Evolutionary conservation across 2,113 vertebrate genomes (phyloP), one percentile per base, ranked within the genome.

Genomic region (Equus quagga): DNA sequence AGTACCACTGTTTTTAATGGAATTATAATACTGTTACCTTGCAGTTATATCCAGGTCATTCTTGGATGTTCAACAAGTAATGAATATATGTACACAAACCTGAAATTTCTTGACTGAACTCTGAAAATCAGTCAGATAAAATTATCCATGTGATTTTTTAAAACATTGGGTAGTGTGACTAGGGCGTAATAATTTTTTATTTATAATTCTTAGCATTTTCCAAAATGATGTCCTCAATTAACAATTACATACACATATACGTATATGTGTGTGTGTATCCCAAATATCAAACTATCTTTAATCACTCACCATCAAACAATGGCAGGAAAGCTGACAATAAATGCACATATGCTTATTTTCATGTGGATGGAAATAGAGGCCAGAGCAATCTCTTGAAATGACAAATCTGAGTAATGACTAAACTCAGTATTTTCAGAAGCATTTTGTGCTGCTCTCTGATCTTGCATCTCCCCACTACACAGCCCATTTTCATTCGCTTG

Each of bases 1-100:
- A 97, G 60, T 84, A 67, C 36, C 70, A 96, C 72, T 95, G 78
- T 96, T 97, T 96, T 92, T 92, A 98, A 95, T 97, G 54, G 49
- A 95, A 97, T 96, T 96, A 78, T 76, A 94, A 96, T 94, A 84
- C 79, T 87, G 17, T 94, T 96, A 90, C 62, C 51, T 88, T 92
- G 65, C 83, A 97, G 91, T 94, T 97, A 97, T 69, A 84, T 19
- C 21, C 51, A 91, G 91, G 94, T 95, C 97, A 97, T 70, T 88
- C 83, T 89, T 89, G 54, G 62, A 67, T 96, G 44, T 95, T 86
- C 49, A 92, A 21, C 4, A 44, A 64, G 58, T 92, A 93, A 92
- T 95, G 65, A 96, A 76, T 93, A 64, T 62, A 76, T 58, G 73
- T 70, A 69, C 54, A 76, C 65, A 91, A 89, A 94, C 33, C n/a